Evolutionary conservation across 2,797 vertebrate species (phyloP), one percentile per base, ranked within the genome.

Genomic region (Sorex maritimensis): DNA sequence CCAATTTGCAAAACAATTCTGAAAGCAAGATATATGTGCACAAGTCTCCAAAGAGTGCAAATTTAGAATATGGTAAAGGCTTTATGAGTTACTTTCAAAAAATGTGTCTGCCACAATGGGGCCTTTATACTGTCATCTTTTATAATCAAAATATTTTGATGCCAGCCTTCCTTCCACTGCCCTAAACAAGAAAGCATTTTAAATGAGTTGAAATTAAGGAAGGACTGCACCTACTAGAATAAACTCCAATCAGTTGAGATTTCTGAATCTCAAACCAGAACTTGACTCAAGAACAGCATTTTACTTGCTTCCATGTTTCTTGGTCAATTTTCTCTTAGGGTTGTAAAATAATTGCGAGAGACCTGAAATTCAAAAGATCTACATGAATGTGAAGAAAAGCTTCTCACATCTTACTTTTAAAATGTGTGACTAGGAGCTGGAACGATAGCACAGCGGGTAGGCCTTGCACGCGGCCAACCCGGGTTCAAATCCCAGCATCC

Each of bases 21-120:
- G 98, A 98, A 98, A 98, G 98, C 98, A 98, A 98, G 98, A 98
- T 99, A 99, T 98, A 98, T 98, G 98, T 98, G 98, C 98, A 99
- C 98, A 98, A 98, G 98, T 98, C 97, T 98, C 98, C 98, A 98
- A 98, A 98, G 98, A 98, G 98, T 98, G 98, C 98, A 98, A 98
- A 98, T 98, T 98, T 97, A 98, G 97, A 95, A 98, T 98, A 98
- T 92, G 97, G 98, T 98, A 97, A 98, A 98, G 98, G 98, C 98
- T 98, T 98, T 97, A 98, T 97, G 97, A 97, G 98, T 98, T 97
- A 95, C 97, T 97, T 96, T 96, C 97, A 52, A 93, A 98, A 97
- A 97, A 97, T 97, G 96, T 94, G 95, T 97, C 96, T 98, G 97
- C 95, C 98, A 97, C 96, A 97, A 96, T 28, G 86, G 91, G 89